These are phyloP conservation scores for Sarcophaga carnaria DNA, from an alignment of 2,888 invertebrate genomes.

Conservation along the genomic window DNA sequence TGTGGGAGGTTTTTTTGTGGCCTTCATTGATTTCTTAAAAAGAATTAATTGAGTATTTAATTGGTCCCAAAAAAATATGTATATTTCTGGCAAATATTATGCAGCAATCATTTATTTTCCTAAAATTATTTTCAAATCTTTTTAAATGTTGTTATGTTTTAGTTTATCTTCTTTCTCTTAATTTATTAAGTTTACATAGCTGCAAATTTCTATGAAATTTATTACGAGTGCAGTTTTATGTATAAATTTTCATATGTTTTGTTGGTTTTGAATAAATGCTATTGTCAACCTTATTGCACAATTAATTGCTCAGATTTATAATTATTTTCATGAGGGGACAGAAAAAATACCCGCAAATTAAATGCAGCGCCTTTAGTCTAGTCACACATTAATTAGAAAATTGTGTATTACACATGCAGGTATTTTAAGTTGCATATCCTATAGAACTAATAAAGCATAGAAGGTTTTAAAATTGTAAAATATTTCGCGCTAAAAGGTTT, in stretches of 20 bases:
- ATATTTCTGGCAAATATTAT: neutral
- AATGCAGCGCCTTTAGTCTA: neutral
- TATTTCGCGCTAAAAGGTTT: neutral
- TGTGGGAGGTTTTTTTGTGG: slow-evolving; percentile 73
- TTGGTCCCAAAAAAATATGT: neutral
- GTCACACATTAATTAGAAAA: neutral
- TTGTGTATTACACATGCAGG: neutral
- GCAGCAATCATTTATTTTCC: neutral
- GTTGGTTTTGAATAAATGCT: neutral
- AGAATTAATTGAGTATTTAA: slow-evolving; percentile 24
- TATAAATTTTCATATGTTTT: neutral
- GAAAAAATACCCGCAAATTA: neutral
- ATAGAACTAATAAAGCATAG: neutral
- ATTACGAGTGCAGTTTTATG: neutral
- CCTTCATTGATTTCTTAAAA: slow-evolving; percentile 74
- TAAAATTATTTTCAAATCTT: neutral
- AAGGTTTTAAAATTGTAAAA: neutral
- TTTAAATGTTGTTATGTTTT: neutral
- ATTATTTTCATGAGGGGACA: neutral
- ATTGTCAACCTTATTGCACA: neutral
- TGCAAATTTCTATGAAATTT: slow-evolving; percentile 17
- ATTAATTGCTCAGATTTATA: neutral
- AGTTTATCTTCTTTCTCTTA: no score
- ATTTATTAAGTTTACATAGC: neutral
- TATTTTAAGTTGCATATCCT: neutral